A percentile compares a stretch with the other conserved stretches of the same genome.
phyloP scores from a whole-genome alignment of 1,140 invertebrate genomes.

The Acromyrmex heyeri region DNA sequence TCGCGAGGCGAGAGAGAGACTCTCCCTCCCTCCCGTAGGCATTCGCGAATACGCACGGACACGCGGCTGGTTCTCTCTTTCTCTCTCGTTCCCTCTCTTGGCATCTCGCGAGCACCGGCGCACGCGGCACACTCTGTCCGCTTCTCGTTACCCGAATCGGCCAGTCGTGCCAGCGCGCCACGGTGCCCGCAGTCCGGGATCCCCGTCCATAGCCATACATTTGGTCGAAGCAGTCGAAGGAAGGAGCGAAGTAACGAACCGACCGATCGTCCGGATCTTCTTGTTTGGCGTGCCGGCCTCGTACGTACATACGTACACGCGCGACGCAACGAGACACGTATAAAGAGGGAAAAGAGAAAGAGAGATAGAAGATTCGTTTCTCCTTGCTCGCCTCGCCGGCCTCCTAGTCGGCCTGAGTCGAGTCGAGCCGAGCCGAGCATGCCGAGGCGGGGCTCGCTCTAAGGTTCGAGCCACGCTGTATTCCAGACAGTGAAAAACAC shows the following conservation, averaged over 20 bases:
- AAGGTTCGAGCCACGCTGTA: conserved; percentile 45
- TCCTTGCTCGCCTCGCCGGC: conserved; percentile 64
- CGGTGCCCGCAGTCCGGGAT: conserved; percentile 38
- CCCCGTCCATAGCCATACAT: conserved; percentile 28
- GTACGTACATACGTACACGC: conserved; percentile 54
- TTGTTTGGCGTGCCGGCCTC: conserved; percentile 74
- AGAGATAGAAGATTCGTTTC: conserved; percentile 70
- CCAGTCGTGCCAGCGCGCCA: conserved; percentile 78
- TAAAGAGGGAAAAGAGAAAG: background rate
- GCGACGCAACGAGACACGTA: conserved; percentile 60
- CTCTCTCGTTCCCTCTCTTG: conserved; percentile 23
- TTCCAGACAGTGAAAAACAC: conserved; percentile 47
- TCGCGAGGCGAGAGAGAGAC: conserved; percentile 30
- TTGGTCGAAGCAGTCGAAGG: background rate
- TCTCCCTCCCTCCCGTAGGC: background rate
- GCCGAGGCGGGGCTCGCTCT: conserved; percentile 71
- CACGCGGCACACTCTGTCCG: conserved; percentile 65
- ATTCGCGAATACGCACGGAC: conserved; percentile 61
- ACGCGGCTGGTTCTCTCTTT: conserved; percentile 46
- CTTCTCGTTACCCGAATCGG: conserved; percentile 72
- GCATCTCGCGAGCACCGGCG: conserved; percentile 66
- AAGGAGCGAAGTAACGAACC: background rate
- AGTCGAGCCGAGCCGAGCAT: conserved; percentile 59
- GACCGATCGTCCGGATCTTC: conserved; percentile 64
- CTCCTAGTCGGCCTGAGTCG: conserved; percentile 31